Evolutionary conservation across 2,888 invertebrate genomes (phyloP).

Genomic region (Sinhomidia bicolor): DNA sequence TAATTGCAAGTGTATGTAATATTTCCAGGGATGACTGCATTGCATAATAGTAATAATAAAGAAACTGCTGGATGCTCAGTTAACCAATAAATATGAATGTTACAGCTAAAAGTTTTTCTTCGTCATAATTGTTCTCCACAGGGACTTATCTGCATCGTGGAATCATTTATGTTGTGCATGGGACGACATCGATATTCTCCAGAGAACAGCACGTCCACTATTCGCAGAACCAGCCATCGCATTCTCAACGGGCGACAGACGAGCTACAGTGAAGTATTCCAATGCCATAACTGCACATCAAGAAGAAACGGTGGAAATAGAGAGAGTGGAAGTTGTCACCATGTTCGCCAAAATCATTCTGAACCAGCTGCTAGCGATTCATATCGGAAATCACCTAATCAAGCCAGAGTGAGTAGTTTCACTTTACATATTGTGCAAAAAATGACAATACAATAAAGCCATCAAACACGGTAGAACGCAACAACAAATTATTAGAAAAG

Average conservation of each 20-base stretch:
- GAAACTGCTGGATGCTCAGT: too few relatives aligned
- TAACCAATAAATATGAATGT: not conserved
- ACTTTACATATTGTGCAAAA: slow-evolving; percentile 7
- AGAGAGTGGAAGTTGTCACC: slow-evolving; percentile 42
- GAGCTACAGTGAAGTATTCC: slow-evolving; percentile 67
- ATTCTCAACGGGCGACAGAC: slow-evolving; percentile 58
- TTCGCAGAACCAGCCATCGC: slow-evolving; percentile 64
- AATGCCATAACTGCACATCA: slow-evolving; percentile 52
- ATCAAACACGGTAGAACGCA: too few relatives aligned
- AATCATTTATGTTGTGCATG: slow-evolving; percentile 61
- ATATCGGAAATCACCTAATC: slow-evolving; percentile 65
- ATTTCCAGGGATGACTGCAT: too few relatives aligned
- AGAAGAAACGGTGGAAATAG: slow-evolving; percentile 45
- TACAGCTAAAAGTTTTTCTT: too few relatives aligned
- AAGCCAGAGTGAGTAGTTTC: slow-evolving; percentile 33
- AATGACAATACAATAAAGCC: too few relatives aligned
- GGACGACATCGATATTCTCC: slow-evolving; percentile 60
- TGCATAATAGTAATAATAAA: too few relatives aligned
- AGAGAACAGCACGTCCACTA: slow-evolving; percentile 67
- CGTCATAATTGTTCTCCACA: slow-evolving; percentile 32
- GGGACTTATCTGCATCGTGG: slow-evolving; percentile 72
- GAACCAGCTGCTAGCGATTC: slow-evolving; percentile 38
- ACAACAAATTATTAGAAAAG: too few relatives aligned
- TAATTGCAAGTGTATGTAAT: too few relatives aligned
- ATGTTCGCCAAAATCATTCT: slow-evolving; percentile 61